phyloP scores from a whole-genome alignment of 2,113 vertebrate genomes.

The Tychaedon coryphoeus region DNA sequence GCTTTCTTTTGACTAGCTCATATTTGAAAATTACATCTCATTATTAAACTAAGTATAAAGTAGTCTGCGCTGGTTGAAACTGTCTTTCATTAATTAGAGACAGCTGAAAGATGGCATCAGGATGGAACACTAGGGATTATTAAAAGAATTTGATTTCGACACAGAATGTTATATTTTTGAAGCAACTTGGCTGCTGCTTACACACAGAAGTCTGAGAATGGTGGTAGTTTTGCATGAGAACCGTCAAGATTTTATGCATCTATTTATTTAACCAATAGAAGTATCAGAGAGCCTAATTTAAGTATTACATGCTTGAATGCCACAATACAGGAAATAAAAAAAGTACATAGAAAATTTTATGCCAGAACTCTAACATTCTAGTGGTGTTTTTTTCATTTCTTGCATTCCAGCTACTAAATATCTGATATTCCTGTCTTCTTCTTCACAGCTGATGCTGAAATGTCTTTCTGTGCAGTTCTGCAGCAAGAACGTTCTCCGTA shows the following conservation, averaged over 20 bases:
- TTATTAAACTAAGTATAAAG: background rate
- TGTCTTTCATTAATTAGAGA: background rate
- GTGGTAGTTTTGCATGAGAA: background rate
- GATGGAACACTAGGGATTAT: background rate
- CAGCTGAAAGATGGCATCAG: background rate
- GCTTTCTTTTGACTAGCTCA: background rate
- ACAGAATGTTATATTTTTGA: background rate
- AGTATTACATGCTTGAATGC: background rate
- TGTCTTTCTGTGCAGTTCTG: background rate
- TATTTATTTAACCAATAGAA: background rate
- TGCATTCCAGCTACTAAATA: background rate
- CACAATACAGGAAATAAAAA: background rate
- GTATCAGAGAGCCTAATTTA: background rate
- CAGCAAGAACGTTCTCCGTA: background rate
- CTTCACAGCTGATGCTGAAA: background rate
- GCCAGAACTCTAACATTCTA: background rate
- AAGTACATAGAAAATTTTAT: background rate
- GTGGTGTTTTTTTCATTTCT: fast-evolving
- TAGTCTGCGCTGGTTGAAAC: background rate
- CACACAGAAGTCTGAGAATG: background rate
- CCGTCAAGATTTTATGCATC: background rate
- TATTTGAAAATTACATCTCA: background rate
- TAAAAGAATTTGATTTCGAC: background rate
- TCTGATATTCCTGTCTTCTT: background rate
- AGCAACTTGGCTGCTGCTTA: background rate